Evolutionary conservation across 2,888 invertebrate species (phyloP), one percentile per base, ranked within the genome.

Genomic region (Dicranocentrus wangi): DNA sequence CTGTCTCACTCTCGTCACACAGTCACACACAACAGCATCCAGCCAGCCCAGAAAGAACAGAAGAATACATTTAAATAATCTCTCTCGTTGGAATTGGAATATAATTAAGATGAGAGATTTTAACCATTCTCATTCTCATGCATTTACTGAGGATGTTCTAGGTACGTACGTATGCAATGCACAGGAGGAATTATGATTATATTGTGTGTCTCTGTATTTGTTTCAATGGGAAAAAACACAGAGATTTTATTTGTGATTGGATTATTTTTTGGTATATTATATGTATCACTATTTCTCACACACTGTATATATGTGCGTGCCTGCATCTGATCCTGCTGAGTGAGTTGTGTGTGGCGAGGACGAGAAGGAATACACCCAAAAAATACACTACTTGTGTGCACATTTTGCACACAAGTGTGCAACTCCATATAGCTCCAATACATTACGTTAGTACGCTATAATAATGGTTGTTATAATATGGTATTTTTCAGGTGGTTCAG

Each of bases 281-380:
- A n/a, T n/a, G n/a, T n/a, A n/a, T n/a, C n/a, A n/a, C n/a, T n/a
- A n/a, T n/a, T n/a, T n/a, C n/a, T n/a, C n/a, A n/a, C n/a, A n/a
- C n/a, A n/a, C n/a, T n/a, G n/a, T n/a, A n/a, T n/a, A n/a, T n/a
- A n/a, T n/a, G n/a, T n/a, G n/a, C n/a, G n/a, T n/a, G n/a, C n/a
- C n/a, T n/a, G n/a, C n/a, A n/a, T n/a, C n/a, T n/a, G n/a, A n/a
- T n/a, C n/a, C n/a, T n/a, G n/a, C n/a, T n/a, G n/a, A n/a, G n/a
- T n/a, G n/a, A n/a, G n/a, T n/a, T n/a, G n/a, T n/a, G n/a, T n/a
- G n/a, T n/a, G n/a, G n/a, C n/a, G n/a, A n/a, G n/a, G n/a, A n/a
- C n/a, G n/a, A n/a, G n/a, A n/a, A 19, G 78, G 78, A 78, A 78
- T 70, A 78, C 78, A 78, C 78, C 78, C 78, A 70, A 78, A 76